Evolutionary conservation across 2,113 vertebrate species (phyloP), one percentile per base, ranked within the genome.

Genomic region (Turdus rufiventris): DNA sequence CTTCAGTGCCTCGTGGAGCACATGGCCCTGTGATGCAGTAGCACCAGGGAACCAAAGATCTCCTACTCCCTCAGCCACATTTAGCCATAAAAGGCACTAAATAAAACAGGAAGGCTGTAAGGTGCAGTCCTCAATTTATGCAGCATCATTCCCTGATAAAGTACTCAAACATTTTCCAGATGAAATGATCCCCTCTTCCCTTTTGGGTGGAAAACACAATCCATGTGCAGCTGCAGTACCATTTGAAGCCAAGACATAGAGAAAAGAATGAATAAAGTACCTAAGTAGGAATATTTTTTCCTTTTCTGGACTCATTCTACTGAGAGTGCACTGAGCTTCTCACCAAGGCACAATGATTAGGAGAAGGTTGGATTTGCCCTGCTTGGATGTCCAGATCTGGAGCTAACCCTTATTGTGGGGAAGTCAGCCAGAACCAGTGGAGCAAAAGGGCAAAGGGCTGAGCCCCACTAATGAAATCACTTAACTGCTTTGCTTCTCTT

Each of bases 11-110:
- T 68, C 0, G 0, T 16, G 4, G 45, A 58, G 65, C 54, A 18
- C 8, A 0, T 0, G 6, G 36, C 58, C 63, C 38, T 8, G 6
- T 8, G 45, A 18, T 28, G 34, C 50, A 50, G 14, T 0, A 42
- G 34, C 26, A 78, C 47, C n/a, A n/a, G n/a, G n/a, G n/a, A n/a
- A 36, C 25, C 71, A 62, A 79, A 54, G 33, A 25, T 12, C 12
- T 62, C 38, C 18, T 19, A 9, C 19, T 45, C 19, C n/a, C 33
- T 58, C 3, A 2, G 47, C 36, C 40, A 8, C 2, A 20, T 12
- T 47, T 14, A 38, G 26, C 56, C 29, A 53, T 8, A 56, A 57
- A 61, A 60, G 42, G 18, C 60, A 51, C 34, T 14, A 68, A 62
- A 75, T 6, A 18, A 18, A 74, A 20, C 57, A 89, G 51, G 23